A percentile compares a stretch with the other conserved stretches of the same genome.
These are phyloP conservation scores for Nothobranchius furzeri DNA, from an alignment of 2,113 vertebrate species.

Conservation along the genomic window DNA sequence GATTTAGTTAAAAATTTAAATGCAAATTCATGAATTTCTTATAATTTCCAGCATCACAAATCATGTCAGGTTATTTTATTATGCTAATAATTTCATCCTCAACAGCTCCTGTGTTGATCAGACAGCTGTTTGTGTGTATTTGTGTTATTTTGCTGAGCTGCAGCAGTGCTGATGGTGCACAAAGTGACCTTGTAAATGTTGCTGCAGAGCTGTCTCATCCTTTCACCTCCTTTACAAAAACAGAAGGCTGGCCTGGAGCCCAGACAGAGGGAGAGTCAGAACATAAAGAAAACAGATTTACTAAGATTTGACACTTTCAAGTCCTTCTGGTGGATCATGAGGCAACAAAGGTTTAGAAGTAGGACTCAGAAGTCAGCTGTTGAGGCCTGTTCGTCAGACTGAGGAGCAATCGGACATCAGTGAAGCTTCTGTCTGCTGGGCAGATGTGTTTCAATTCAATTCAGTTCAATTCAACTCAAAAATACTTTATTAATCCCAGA, in stretches of 20 bases:
- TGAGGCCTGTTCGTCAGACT: too few species aligned
- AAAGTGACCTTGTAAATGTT: constrained; percentile 51
- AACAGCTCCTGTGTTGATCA: background rate
- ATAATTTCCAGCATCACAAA: too few species aligned
- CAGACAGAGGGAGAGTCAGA: constrained; percentile 17
- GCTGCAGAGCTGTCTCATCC: constrained; percentile 48
- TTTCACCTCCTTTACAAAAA: constrained; percentile 57
- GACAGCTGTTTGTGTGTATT: constrained; percentile 1
- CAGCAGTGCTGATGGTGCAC: constrained; percentile 45
- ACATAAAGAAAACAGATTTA: background rate
- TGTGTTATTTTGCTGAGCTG: constrained; percentile 8
- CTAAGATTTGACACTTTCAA: too few species aligned
- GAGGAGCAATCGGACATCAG: background rate
- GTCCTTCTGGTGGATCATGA: too few species aligned
- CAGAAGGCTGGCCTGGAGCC: constrained; percentile 36
- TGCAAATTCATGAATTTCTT: too few species aligned
- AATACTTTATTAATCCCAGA: too few species aligned
- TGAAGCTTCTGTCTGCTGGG: background rate
- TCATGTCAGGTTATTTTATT: too few species aligned
- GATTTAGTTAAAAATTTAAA: too few species aligned
- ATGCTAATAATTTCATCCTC: background rate
- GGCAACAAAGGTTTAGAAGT: too few species aligned
- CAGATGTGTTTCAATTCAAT: too few species aligned
- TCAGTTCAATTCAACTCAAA: too few species aligned
- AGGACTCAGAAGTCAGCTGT: too few species aligned